A percentile compares a stretch with the other conserved stretches of the same genome.
These are phyloP conservation scores for Lobophora halterata DNA, from an alignment of 2,888 invertebrate genomes.

Conservation along the genomic window DNA sequence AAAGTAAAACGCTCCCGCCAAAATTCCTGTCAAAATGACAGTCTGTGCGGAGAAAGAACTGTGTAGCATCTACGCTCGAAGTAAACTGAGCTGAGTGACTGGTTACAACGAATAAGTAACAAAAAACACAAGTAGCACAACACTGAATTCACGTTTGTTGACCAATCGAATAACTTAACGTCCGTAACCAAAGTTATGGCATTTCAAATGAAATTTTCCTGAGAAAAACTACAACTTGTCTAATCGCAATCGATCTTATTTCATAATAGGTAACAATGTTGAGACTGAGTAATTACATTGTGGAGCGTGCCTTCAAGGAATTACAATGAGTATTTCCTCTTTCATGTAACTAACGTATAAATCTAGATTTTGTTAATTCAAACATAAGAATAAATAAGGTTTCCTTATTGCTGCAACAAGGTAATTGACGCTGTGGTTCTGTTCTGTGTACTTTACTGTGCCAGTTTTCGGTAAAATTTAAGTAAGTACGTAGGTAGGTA, in stretches of 20 bases:
- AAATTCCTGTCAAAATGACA: slow-evolving; percentile 37
- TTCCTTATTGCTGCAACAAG: no score
- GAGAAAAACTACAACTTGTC: slow-evolving; percentile 11
- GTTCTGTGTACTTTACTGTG: no score
- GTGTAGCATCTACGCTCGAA: slow-evolving; percentile 24
- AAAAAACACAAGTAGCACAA: slow-evolving; percentile 20
- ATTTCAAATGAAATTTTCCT: slow-evolving; percentile 9
- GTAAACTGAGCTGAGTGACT: slow-evolving; percentile 23
- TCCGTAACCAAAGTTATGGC: slow-evolving; percentile 10
- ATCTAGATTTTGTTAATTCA: no score
- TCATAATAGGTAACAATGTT: no score
- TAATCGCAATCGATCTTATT: no score
- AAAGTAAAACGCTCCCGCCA: slow-evolving; percentile 39
- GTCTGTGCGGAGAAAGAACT: slow-evolving; percentile 20
- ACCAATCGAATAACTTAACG: slow-evolving; percentile 6
- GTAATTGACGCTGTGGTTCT: no score
- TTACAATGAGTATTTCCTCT: background rate
- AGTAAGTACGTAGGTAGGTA: no score
- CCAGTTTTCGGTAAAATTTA: no score
- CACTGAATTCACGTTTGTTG: slow-evolving; percentile 16
- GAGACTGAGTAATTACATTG: no score
- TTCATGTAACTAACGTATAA: background rate
- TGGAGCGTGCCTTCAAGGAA: background rate
- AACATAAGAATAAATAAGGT: no score
- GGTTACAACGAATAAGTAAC: slow-evolving; percentile 19